These are phyloP conservation scores for Arizona elegans DNA, from an alignment of 2,113 vertebrate genomes.

Conservation along the genomic window DNA sequence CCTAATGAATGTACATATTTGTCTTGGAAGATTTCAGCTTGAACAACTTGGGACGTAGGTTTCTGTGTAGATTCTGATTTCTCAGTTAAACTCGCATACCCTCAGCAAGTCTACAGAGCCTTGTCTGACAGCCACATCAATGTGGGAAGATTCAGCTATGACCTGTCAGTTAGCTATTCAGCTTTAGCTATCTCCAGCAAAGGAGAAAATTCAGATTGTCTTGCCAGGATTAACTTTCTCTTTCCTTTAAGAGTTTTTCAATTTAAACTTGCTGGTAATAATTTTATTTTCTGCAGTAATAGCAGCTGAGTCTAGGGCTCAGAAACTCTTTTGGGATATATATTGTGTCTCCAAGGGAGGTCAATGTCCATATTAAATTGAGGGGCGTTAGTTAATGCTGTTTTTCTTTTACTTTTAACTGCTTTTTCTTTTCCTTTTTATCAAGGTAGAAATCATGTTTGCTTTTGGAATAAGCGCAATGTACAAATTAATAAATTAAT, in stretches of 20 bases:
- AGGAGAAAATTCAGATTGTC: neutral
- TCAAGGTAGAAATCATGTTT: neutral
- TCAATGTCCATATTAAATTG: neutral
- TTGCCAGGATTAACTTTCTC: neutral
- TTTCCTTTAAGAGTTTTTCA: neutral
- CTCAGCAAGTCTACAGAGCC: neutral
- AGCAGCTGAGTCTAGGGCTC: neutral
- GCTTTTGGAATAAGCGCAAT: neutral
- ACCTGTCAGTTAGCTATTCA: neutral
- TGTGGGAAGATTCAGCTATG: neutral
- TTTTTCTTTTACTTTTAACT: neutral
- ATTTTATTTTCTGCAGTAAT: neutral
- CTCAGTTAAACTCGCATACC: neutral
- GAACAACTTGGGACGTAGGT: neutral
- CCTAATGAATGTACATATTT: neutral
- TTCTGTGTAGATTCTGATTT: neutral
- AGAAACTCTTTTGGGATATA: neutral
- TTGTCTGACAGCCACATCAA: neutral
- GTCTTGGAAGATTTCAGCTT: neutral
- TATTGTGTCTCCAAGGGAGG: neutral
- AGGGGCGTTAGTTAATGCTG: neutral
- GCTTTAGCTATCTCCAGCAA: neutral
- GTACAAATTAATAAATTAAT: neutral
- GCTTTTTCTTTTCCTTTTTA: neutral
- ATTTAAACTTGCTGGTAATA: neutral